Evolutionary conservation across 2,113 vertebrate species (phyloP).

Genomic region (Thryonomys swinderianus): DNA sequence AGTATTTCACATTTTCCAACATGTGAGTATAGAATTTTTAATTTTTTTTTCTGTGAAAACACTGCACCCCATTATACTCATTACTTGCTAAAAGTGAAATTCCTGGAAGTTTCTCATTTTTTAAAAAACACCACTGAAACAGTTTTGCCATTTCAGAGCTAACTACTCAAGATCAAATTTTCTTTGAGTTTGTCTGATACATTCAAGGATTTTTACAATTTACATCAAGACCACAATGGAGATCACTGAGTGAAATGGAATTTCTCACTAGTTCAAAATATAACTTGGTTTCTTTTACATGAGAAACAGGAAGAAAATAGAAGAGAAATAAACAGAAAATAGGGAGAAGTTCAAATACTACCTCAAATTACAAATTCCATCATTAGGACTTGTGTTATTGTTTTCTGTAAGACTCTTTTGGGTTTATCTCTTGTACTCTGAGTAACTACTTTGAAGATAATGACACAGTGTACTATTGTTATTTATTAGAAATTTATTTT

Average conservation of each 20-base stretch:
- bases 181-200: neutral
- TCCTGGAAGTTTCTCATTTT: neutral
- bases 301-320: neutral
- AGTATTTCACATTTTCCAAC: conserved; percentile 28
- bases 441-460: neutral
- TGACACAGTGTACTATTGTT: neutral
- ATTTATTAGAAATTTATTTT: neutral
- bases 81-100: conserved; percentile 52
- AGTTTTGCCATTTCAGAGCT: neutral
- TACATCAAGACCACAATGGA: neutral
- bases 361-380: neutral
- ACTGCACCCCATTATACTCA: neutral
- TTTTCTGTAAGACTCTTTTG: neutral
- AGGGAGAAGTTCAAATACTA: neutral
- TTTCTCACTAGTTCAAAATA: neutral
- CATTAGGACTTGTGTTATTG: neutral
- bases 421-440: neutral
- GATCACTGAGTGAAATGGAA: neutral
- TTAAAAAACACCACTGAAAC: conserved; percentile 23
- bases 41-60: neutral
- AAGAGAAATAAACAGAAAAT: neutral
- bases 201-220: neutral
- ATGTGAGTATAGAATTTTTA: neutral
- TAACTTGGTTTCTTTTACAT: neutral
- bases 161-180: conserved; percentile 27